Evolutionary conservation across 2,113 vertebrate genomes (phyloP).

Genomic region (Xiphophorus hellerii): DNA sequence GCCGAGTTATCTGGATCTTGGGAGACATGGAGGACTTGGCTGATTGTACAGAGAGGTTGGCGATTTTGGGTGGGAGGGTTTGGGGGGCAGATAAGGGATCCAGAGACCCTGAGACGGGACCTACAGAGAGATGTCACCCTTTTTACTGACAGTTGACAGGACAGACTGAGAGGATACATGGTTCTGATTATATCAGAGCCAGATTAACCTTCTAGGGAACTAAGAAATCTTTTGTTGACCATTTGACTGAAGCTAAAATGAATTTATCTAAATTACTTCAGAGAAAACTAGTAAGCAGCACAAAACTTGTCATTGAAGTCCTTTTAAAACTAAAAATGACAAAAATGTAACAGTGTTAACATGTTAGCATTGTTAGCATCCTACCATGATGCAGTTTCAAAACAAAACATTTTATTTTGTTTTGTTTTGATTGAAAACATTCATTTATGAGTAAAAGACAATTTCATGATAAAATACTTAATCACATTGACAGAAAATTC

Average conservation of each 20-base stretch:
- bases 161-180: slow-evolving; percentile 70
- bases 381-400: neutral
- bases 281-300: neutral
- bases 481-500: too few species aligned
- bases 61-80: slow-evolving; percentile 33
- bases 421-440: neutral
- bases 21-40: slow-evolving; percentile 83
- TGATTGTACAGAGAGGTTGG: slow-evolving; percentile 45
- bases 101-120: slow-evolving; percentile 82
- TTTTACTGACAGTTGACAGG: slow-evolving; percentile 78
- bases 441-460: too few species aligned
- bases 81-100: slow-evolving; percentile 83
- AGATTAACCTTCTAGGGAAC: neutral
- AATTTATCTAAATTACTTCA: neutral
- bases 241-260: neutral
- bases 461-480: too few species aligned
- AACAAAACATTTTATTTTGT: neutral
- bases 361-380: neutral
- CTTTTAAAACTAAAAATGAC: neutral
- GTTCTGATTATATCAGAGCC: neutral
- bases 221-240: neutral
- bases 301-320: too few species aligned
- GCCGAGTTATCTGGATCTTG: slow-evolving; percentile 84
- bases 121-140: slow-evolving; percentile 82
- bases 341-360: neutral